A percentile compares a stretch with the other conserved stretches of the same genome.
These are phyloP conservation scores for Antennarius maculatus DNA, from an alignment of 2,797 vertebrate genomes.

Conservation along the genomic window DNA sequence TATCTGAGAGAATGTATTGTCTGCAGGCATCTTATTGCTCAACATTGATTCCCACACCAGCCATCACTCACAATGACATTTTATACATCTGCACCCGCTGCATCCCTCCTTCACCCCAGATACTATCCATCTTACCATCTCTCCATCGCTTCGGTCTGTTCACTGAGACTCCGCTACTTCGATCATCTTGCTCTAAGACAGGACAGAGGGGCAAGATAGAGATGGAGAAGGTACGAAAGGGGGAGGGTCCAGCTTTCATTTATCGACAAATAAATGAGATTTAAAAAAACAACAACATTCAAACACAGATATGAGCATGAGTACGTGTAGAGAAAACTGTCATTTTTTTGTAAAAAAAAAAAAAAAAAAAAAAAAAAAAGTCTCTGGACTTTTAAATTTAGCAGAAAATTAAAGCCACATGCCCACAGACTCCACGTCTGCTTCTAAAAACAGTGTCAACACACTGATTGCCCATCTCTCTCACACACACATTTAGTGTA, in stretches of 20 bases:
- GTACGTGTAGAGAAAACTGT: slow-evolving; percentile 52
- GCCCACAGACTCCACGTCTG: slow-evolving; percentile 55
- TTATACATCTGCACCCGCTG: slow-evolving; percentile 54
- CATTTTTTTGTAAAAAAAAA: slow-evolving; percentile 11
- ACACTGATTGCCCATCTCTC: slow-evolving; percentile 35
- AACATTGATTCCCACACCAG: slow-evolving; percentile 56
- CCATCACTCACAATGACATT: slow-evolving; percentile 68
- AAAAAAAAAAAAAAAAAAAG: slow-evolving; percentile 22
- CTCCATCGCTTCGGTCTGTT: slow-evolving; percentile 86
- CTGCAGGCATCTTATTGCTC: slow-evolving; percentile 55
- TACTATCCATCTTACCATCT: slow-evolving; percentile 82
- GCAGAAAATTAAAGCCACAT: slow-evolving; percentile 56
- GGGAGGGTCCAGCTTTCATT: slow-evolving; percentile 62
- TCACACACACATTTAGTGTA: slow-evolving; percentile 51
- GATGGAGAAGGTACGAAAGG: slow-evolving; percentile 43
- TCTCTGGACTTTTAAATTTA: slow-evolving; percentile 46
- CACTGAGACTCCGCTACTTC: slow-evolving; percentile 79
- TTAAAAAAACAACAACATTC: slow-evolving; percentile 57
- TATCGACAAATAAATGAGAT: no score
- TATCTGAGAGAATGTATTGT: slow-evolving; percentile 55
- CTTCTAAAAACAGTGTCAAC: slow-evolving; percentile 45
- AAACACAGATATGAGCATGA: slow-evolving; percentile 58
- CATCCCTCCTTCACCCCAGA: slow-evolving; percentile 44
- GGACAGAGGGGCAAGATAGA: slow-evolving; percentile 59
- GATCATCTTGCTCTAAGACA: slow-evolving; percentile 80